phyloP scores from a whole-genome alignment of 2,113 vertebrate species.

The Anhinga anhinga region DNA sequence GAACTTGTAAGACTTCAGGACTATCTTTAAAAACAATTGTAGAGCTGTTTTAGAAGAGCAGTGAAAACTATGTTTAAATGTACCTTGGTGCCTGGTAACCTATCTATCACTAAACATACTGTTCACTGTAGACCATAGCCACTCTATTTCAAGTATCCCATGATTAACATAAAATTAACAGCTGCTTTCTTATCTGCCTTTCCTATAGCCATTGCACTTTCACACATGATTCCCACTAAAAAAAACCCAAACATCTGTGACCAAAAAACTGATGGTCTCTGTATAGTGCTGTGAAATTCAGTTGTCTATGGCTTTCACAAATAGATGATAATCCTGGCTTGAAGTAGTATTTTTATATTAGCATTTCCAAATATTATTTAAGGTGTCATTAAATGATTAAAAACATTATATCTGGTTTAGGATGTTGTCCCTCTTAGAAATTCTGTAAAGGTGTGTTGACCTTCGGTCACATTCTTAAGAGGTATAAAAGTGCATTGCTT shows the following conservation, averaged over 20 bases:
- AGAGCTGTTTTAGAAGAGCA: neutral
- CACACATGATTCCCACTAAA: slow-evolving; percentile 72
- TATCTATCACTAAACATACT: slow-evolving; percentile 43
- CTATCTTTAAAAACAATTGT: neutral
- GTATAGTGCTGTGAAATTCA: neutral
- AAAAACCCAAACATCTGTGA: neutral
- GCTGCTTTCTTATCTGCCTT: slow-evolving; percentile 72
- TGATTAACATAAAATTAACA: slow-evolving; percentile 57
- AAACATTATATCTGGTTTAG: neutral
- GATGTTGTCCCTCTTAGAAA: neutral
- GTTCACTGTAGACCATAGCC: slow-evolving; percentile 48
- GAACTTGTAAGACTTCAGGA: neutral
- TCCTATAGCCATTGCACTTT: slow-evolving; percentile 71
- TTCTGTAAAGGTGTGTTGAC: neutral
- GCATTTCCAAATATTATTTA: neutral
- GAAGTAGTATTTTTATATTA: neutral
- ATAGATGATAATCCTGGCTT: neutral
- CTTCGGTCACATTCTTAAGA: neutral
- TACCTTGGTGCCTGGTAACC: neutral
- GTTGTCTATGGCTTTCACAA: neutral
- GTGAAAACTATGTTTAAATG: neutral
- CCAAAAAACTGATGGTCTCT: neutral
- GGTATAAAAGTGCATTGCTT: neutral
- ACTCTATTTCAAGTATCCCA: slow-evolving; percentile 57
- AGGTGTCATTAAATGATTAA: neutral